Base-by-base conservation (phyloP, 2,113 vertebrate species). In the Spea multiplicata region DNA sequence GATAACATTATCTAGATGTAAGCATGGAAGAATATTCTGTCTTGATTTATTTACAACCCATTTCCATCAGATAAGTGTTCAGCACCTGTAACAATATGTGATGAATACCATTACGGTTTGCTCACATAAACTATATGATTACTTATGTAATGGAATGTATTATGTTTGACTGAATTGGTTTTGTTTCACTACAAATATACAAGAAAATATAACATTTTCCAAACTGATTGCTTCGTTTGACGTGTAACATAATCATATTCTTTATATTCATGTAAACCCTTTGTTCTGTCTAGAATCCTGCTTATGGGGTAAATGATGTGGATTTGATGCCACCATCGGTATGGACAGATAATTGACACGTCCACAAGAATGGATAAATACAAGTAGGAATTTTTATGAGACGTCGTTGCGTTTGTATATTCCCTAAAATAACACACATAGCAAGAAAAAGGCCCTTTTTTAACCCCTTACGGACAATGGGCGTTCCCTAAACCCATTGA, bases 61-160 rank as follows among this genome's bases (percentile, higher is more conserved):
- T 71, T 44, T 49, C 76, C 59, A 70, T 30, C 52, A 17, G 78
- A 72, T 55, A 49, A 77, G 55, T 76, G 62, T 8, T 3, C 74
- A 55, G 61, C 75, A 85, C 76, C 85, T 83, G 71, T 74, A 82
- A 75, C 30, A 6, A 76, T 75, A 70, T 76, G 46, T n/a, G 81
- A 67, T 55, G 44, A 82, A 57, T 55, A 52, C 57, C 5, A 4
- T 7, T 75, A 13, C 10, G 0, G 0, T 4, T 44, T 64, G 12
- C 47, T 14, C 45, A 47, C 8, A 49, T 76, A 50, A 50, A n/a
- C 71, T 17, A 71, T 44, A 67, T 70, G 66, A 77, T 74, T 80
- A 73, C 46, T 67, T 50, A 67, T 80, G 64, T 80, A 68, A 68
- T 68, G 52, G 65, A 78, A 71, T 71, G 57, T 65, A 71, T 71